These are phyloP conservation scores for Elachura formosa DNA, from an alignment of 2,113 vertebrate species.

Conservation along the genomic window DNA sequence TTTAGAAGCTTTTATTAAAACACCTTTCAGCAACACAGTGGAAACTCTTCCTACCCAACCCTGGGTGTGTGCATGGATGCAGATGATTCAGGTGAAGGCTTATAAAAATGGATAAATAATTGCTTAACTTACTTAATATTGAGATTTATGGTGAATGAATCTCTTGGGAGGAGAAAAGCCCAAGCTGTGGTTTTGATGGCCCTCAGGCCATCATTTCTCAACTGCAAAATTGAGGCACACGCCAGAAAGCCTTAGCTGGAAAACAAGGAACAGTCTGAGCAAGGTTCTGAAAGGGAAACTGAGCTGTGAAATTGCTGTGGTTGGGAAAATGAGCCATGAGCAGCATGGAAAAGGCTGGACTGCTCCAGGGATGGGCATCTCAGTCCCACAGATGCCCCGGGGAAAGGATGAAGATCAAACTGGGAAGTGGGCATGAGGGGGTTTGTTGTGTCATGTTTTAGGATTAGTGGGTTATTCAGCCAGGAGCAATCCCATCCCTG, in stretches of 20 bases:
- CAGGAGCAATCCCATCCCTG: background rate
- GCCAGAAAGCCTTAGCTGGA: background rate
- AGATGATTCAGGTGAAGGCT: background rate
- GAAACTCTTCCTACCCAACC: background rate
- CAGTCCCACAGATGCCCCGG: background rate
- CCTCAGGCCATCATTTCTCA: background rate
- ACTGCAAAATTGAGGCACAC: background rate
- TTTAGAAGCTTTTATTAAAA: background rate
- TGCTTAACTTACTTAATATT: background rate
- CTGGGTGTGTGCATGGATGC: background rate
- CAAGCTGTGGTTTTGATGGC: background rate
- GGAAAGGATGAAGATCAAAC: background rate
- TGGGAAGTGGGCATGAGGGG: background rate
- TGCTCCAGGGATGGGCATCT: background rate
- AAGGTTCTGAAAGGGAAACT: background rate
- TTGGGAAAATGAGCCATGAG: background rate
- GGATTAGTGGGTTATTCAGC: background rate
- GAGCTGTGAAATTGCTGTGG: background rate
- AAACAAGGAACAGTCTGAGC: background rate
- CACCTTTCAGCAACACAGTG: background rate
- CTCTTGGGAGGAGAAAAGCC: background rate
- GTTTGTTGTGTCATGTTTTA: background rate
- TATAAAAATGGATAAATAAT: background rate
- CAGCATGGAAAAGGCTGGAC: background rate
- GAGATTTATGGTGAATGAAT: background rate